Conservation (phyloP, 2,113 vertebrate species). For the Tachuris rubrigastra region DNA sequence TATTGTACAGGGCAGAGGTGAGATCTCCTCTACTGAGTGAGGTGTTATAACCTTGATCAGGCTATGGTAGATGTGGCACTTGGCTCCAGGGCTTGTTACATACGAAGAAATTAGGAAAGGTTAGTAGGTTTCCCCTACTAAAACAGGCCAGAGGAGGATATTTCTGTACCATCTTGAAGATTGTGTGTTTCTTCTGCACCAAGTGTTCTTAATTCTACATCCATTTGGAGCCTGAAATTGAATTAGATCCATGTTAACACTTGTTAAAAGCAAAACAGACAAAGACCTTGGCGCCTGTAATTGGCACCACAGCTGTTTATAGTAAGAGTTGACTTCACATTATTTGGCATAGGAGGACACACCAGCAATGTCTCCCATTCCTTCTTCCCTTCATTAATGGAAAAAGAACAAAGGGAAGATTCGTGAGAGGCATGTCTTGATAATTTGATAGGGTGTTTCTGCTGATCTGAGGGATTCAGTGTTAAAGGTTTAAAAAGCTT, state of each 20-base stretch:
- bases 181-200: neutral
- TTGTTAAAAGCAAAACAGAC: constrained; percentile 16
- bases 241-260: neutral
- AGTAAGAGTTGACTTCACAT: neutral
- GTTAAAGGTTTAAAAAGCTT: neutral
- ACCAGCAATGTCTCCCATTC: neutral
- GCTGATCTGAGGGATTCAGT: neutral
- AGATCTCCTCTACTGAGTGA: neutral
- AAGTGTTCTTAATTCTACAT: constrained; percentile 28
- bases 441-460: neutral
- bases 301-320: neutral
- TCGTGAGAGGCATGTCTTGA: neutral
- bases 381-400: neutral
- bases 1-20: neutral
- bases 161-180: neutral
- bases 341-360: neutral
- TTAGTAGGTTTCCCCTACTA: neutral
- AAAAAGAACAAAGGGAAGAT: neutral
- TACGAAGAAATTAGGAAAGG: neutral
- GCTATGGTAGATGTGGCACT: neutral
- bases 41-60: neutral
- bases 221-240: constrained; percentile 25
- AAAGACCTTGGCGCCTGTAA: neutral
- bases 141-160: neutral
- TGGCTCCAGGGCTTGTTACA: neutral